Percentiles rank a stretch among this genome's conserved stretches.
These are phyloP conservation scores for Drosophila anomalipes DNA, from an alignment of 2,888 invertebrate species.

Conservation along the genomic window DNA sequence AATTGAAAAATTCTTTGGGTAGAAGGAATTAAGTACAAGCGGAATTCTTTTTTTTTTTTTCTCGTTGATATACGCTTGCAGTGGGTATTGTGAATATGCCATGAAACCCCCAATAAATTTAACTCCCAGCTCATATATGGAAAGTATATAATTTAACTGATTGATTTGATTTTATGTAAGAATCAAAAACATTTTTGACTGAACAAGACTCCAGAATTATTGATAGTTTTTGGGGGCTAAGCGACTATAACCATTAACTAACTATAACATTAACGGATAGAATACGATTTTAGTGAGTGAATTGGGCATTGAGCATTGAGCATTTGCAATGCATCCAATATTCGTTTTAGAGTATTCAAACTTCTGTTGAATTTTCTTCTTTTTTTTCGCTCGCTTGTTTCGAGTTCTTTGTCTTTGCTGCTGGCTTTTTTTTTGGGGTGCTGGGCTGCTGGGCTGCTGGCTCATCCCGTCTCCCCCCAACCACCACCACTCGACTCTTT, in stretches of 20 bases:
- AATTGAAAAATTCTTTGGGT: slow-evolving; percentile 84
- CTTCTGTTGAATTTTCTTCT: neutral
- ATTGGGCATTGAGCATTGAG: too few relatives aligned
- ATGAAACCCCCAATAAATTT: neutral
- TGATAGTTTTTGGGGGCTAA: neutral
- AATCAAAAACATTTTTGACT: neutral
- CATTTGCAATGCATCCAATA: neutral
- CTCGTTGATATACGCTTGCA: neutral
- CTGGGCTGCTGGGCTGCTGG: neutral
- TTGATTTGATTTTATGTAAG: neutral
- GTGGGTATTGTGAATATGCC: neutral
- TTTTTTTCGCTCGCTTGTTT: neutral
- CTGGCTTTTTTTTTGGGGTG: slow-evolving; percentile 4
- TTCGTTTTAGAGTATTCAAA: slow-evolving; percentile 13
- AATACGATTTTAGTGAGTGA: neutral
- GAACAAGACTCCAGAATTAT: neutral
- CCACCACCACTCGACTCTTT: neutral
- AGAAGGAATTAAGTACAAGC: slow-evolving; percentile 72
- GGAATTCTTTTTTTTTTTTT: slow-evolving; percentile 43
- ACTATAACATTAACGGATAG: too few relatives aligned
- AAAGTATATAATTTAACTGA: neutral
- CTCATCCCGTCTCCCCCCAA: neutral
- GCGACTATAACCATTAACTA: neutral
- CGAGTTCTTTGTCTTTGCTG: slow-evolving; percentile 14
- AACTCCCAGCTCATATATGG: neutral